Evolutionary conservation across 2,113 vertebrate species (phyloP), one percentile per base, ranked within the genome.

Genomic region (Chionomys nivalis): DNA sequence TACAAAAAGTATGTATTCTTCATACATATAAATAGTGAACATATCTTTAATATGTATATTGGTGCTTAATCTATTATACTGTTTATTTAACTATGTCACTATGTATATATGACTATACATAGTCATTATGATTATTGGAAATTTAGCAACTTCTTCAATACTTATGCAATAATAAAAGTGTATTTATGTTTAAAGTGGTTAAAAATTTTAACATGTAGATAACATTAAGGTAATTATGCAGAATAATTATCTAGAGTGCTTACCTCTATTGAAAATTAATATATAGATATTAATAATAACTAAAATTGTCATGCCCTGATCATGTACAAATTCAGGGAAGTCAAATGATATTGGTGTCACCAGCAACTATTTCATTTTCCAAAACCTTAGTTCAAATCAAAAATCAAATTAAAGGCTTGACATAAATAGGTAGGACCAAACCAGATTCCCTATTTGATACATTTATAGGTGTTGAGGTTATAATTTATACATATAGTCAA

Each of bases 11-110:
- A 28, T 91, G 21, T 92, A 78, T 79, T 93, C 47, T 83, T 95
- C 23, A 65, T 91, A 89, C n/a, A 91, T 6, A 75, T 81, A 93
- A 75, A 17, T 76, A 70, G 7, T 24, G 4, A 93, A 61, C 24
- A 85, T 31, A 68, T 65, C 72, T 72, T 72, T 72, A 33, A 68
- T 94, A 94, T 92, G 68, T 36, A 91, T 94, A 90, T 21, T n/a
- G 68, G 44, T n/a, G 8, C 90, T 5, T 47, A 23, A 31, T 75
- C 44, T 92, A 66, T 73, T 90, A 92, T 55, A 49, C 26, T 91
- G 26, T 93, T 92, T 96, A 94, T 88, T 94, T 96, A 95, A 91
- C 47, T 91, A 47, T 82, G 92, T 95, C 52, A 83, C 55, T 58
- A 58, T 58, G 55, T 58, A 58, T 58, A 58, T 58, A 58, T 58